Evolutionary conservation across 2,888 invertebrate genomes (phyloP).

Genomic region (Lycophotia porphyrea): DNA sequence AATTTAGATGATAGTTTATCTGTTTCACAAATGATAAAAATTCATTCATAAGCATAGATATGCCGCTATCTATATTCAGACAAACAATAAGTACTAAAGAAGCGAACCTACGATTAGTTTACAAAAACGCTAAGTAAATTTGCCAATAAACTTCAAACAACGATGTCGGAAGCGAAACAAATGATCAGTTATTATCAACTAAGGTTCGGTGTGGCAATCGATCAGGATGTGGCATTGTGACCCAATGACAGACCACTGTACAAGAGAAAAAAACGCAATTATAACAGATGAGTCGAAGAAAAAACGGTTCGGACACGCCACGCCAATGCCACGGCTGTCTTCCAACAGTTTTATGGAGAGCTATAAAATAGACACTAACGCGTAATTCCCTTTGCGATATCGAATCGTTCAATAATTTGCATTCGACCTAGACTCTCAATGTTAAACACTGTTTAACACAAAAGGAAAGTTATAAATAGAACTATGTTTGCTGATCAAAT

Average conservation of each 20-base stretch:
- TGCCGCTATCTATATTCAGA: constrained; percentile 2
- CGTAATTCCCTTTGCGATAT: constrained; percentile 62
- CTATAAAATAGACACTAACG: constrained; percentile 63
- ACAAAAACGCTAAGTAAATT: constrained; percentile 46
- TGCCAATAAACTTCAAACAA: constrained; percentile 53
- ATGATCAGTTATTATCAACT: constrained; percentile 61
- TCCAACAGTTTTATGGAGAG: constrained; percentile 67
- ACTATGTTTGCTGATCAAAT: constrained; percentile 26
- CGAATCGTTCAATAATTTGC: constrained; percentile 67
- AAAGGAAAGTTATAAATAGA: constrained; percentile 67
- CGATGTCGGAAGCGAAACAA: constrained; percentile 69
- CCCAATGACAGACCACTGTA: constrained; percentile 60
- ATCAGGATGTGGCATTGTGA: constrained; percentile 74
- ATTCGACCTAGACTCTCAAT: constrained; percentile 71
- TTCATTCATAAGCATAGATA: not conserved
- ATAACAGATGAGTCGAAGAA: constrained; percentile 67
- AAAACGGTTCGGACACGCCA: constrained; percentile 71
- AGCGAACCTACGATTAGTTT: constrained; percentile 24
- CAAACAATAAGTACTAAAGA: constrained; percentile 20
- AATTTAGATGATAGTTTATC: not conserved
- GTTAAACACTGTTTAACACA: constrained; percentile 62
- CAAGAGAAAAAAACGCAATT: constrained; percentile 72
- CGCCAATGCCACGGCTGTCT: constrained; percentile 72
- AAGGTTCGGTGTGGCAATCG: constrained; percentile 72
- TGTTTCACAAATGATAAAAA: not conserved